These are phyloP conservation scores for Gymnarchus niloticus DNA, from an alignment of 2,113 vertebrate species.

Conservation along the genomic window DNA sequence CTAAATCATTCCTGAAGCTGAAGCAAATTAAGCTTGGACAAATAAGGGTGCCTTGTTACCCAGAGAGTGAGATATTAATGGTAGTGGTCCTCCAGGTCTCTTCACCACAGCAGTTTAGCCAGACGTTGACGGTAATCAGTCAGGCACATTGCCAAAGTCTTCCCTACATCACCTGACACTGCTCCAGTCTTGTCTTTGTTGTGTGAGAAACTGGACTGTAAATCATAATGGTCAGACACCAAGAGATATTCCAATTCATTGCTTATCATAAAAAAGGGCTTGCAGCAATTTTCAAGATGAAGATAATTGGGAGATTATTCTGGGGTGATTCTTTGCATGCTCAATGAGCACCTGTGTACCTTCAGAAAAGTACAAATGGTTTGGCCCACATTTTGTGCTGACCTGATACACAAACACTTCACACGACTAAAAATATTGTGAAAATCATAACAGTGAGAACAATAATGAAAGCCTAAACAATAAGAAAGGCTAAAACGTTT, in stretches of 20 bases:
- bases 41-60: neutral
- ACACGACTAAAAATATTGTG: constrained; percentile 29
- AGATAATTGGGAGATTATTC: neutral
- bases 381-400: constrained; percentile 28
- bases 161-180: neutral
- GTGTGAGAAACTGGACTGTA: neutral
- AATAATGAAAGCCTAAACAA: constrained; percentile 23
- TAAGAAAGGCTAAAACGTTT: constrained; percentile 17
- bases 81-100: neutral
- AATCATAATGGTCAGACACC: neutral
- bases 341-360: neutral
- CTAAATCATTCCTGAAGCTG: neutral
- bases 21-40: too few relatives aligned
- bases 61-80: neutral
- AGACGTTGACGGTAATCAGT: neutral
- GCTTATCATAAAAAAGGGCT: neutral
- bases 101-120: neutral
- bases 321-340: neutral
- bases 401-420: constrained; percentile 23
- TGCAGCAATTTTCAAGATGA: neutral
- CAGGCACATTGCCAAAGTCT: neutral
- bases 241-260: neutral
- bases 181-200: neutral
- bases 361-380: constrained; percentile 15
- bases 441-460: constrained; percentile 28